Base-by-base conservation (phyloP, 2,113 vertebrate genomes). In the Onychostruthus taczanowskii region DNA sequence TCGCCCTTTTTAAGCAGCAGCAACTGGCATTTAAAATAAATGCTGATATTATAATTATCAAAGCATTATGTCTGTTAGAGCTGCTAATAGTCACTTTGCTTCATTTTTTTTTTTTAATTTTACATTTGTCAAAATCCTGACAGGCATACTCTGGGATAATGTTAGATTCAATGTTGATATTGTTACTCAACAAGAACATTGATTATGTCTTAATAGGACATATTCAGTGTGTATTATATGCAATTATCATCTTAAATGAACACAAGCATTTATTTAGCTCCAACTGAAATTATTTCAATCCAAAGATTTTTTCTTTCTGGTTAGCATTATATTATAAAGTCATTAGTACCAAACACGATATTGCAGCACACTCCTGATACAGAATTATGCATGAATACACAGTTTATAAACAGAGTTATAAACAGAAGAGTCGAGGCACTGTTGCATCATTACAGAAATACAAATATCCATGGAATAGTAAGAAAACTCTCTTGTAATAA, bases 11-110 rank as follows among this genome's bases (percentile, higher is more conserved):
- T 64, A 79, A 9, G 5, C 76, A 77, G 85, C 67, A 81, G 39
- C 83, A 96, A 89, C 39, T 85, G 67, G 72, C 78, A 84, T 84
- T 83, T 94, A 93, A 91, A 95, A 84, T 77, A 90, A 89, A 95
- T 91, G 80, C 74, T 91, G 91, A 96, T 95, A 75, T 84, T 88
- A 78, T 90, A 94, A 93, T 96, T 96, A 95, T 86, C 70, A 78
- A 90, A 93, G 44, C 52, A 31, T 90, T 95, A 67, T 84, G 61
- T 74, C 90, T 80, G 43, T 84, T 95, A 47, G 64, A 90, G 83
- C 50, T 90, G 68, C 46, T 95, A 94, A 90, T 89, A 94, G 73
- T 62, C 67, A 90, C 35, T 37, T 86, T 66, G 30, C 85, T 94
- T 78, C 82, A 17, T 46, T 77, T 90, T 91, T 87, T 59, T 72